Evolutionary conservation across 1,140 invertebrate genomes (phyloP), one percentile per base, ranked within the genome.

Genomic region (Antheraea mylitta): DNA sequence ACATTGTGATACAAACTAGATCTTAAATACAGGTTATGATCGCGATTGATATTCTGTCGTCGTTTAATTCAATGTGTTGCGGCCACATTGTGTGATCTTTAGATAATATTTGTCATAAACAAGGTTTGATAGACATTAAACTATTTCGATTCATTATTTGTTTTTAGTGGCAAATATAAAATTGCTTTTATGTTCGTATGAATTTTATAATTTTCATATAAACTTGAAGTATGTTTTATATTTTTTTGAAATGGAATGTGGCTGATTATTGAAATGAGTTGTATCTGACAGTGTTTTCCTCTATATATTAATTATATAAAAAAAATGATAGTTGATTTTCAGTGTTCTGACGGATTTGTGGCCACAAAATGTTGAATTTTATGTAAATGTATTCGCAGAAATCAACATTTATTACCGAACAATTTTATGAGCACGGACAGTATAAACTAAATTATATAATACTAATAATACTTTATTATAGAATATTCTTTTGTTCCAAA

Each of bases 21-120:
- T 48, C 60, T 53, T 64, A 68, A 65, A 53, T 66, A 22, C 9
- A 61, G 60, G 19, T 22, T 71, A 67, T 64, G 66, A 62, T 67
- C 60, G 30, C 60, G 9, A 36, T 22, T 61, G 60, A 61, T 22
- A 61, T 22, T 61, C 22, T 61, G 19, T 61, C 19, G 22, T 61
- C 60, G 30, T 61, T 61, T 61, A 30, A 61, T 61, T 60, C 22
- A 60, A 22, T 30, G 60, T 61, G 16, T 38, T 38, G 38, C 38
- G 38, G 63, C 11, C 63, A 18, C 38, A 42, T 45, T 66, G 64
- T 66, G 64, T 66, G 64, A 66, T 66, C 64, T 66, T 30, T 16
- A 58, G 30, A 60, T 60, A 37, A 19, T 19, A 42, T 60, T 38
- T 18, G 30, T 60, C 58, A 37, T 60, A 67, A 67, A 67, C 22